Base-by-base conservation (phyloP, 2,888 invertebrate genomes). In the Amiota mariae region DNA sequence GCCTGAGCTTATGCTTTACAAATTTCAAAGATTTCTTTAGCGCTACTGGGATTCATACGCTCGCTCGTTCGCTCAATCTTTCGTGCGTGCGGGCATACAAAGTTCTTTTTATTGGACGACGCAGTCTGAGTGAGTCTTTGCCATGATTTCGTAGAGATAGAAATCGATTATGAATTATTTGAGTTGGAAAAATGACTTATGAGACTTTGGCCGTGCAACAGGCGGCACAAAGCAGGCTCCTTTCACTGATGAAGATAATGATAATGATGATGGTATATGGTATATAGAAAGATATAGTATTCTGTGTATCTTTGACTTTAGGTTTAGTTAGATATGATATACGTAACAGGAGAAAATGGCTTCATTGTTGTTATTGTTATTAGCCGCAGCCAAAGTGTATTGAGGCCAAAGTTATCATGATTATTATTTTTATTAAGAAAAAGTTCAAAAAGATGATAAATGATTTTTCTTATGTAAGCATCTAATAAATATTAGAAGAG, bases 131-230 rank as follows among this genome's bases (percentile, higher is more conserved):
- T 48, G 13, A 9, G 49, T 36, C 61, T 56, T 48, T 6, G 49
- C 47, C 2, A 70, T n/a, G 49, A 24, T 18, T 20, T 59, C 49
- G 71, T 36, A 15, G 18, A 61, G 61, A 18, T 67, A n/a, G 57
- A 82, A 84, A 87, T 87, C 87, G 87, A 87, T 87, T 87, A 86
- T 87, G 87, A 87, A 85, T 86, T 87, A 87, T 87, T 87, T 85
- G 86, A 86, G 79, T 84, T 85, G 79, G 76, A 79, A 82, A 84
- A 86, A 87, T 87, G 87, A 87, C 86, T 87, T 87, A 81, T 84
- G 87, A 82, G 86, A 87, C 82, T 79, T 77, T 70, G 75, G 76
- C 12, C 12, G 51, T 73, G 64, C 71, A 47, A 70, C 76, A 71
- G 73, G 71, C 63, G 54, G 36, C 36, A 36, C 36, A 36, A 2